Evolutionary conservation across 1,140 invertebrate species (phyloP).

Genomic region (Saxidomus purpurata): DNA sequence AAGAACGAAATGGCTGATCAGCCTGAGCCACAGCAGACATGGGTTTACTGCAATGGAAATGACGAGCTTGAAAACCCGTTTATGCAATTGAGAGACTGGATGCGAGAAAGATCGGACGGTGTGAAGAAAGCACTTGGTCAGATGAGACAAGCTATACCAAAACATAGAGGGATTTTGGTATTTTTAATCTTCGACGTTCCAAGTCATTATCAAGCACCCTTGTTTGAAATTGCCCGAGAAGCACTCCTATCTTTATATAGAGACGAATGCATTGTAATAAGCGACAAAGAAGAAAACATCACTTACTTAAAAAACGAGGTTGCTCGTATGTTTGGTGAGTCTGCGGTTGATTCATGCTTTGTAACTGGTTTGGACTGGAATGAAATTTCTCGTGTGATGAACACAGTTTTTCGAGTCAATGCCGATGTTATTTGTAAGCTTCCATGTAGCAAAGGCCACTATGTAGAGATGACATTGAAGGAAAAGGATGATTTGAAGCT

Average conservation of each 20-base stretch:
- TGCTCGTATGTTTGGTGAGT: neutral
- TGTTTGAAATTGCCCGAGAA: conserved; percentile 39
- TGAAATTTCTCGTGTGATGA: conserved; percentile 34
- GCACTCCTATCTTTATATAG: neutral
- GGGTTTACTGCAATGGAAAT: conserved; percentile 51
- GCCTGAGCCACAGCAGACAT: neutral
- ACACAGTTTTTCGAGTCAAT: neutral
- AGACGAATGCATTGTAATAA: conserved; percentile 27
- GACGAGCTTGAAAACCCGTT: neutral
- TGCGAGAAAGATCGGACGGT: neutral
- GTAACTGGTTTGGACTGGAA: neutral
- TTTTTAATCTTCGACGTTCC: conserved; percentile 16
- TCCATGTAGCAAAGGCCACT: conserved; percentile 1
- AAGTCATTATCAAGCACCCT: neutral
- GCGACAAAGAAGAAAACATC: neutral
- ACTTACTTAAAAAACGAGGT: conserved; percentile 25
- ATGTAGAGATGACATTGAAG: conserved; percentile 40
- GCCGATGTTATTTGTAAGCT: conserved; percentile 27
- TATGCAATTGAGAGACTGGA: neutral
- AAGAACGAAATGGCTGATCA: neutral
- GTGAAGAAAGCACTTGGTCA: neutral
- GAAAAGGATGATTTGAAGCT: conserved; percentile 10
- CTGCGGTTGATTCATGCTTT: neutral
- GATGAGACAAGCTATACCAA: conserved; percentile 5
- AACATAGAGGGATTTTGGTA: conserved; percentile 24